Evolutionary conservation across 2,888 invertebrate species (phyloP), one percentile per base, ranked within the genome.

Genomic region (Polydrusus pterygomalis): DNA sequence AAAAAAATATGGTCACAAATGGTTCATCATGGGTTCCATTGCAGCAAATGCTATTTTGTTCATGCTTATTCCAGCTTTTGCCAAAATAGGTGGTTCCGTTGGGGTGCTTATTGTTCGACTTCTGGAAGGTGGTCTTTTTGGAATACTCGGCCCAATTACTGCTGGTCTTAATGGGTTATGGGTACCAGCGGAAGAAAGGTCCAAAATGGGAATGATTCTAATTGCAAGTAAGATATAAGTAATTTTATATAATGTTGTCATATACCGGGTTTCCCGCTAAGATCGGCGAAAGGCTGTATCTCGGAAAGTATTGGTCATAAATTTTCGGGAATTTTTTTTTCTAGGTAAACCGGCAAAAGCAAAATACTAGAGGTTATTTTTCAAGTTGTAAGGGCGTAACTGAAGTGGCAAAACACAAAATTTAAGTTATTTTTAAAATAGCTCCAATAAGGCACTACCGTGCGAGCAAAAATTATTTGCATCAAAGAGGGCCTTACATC

Each of bases 121-220:
- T 10, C 43, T 80, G n/a, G 92, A 94, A 85, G 96, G 96, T 0
- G 87, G 95, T 1, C 89, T 91, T 0, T 93, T 94, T 85, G 94
- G 93, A 0, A 91, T 92, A 75, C 89, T 94, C 15, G 92, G 91
- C 83, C 94, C 95, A 0, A 89, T 91, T 75, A 89, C 91, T 70
- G 94, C 94, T 80, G 92, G 92, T 0, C 88, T 94, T 10, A 86
- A 94, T 63, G 91, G 94, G 13, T 92, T 93, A 84, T 95, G 95
- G 95, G 91, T 87, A 17, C 94, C 94, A 0, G 87, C 89, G 0
- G 87, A 89, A 1, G 95, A 95, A 83, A 89, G 94, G 68, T 92
- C 93, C 11, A 89, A 92, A 20, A 87, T 95, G 74, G 91, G 92
- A 73, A 91, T 93, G 71, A 91, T 91, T 62, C 90, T 91, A 8